A percentile compares a stretch with the other conserved stretches of the same genome.
Conservation (phyloP, 2,888 invertebrate genomes). For the Eugnorisma glareosa region DNA sequence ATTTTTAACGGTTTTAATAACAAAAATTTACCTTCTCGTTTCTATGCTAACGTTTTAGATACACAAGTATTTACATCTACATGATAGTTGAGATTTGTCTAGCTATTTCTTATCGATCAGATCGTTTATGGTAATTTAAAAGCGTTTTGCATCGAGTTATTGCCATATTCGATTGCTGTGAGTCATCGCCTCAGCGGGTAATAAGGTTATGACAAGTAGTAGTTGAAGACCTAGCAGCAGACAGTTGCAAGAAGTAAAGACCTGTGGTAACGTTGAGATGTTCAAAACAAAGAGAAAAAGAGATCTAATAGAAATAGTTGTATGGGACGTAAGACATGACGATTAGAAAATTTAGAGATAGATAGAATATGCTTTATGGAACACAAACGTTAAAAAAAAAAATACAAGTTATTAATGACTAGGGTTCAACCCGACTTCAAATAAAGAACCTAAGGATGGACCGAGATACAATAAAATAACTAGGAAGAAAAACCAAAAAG, state of each 20-base stretch:
- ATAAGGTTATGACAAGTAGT: slow-evolving; percentile 15
- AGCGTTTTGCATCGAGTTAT: slow-evolving; percentile 40
- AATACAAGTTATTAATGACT: neutral
- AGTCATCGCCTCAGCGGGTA: slow-evolving; percentile 14
- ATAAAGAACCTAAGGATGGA: neutral
- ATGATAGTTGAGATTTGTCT: neutral
- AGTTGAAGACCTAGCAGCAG: slow-evolving; percentile 25
- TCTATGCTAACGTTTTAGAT: neutral
- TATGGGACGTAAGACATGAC: neutral
- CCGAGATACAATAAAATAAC: neutral
- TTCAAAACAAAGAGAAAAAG: neutral
- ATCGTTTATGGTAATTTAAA: slow-evolving; percentile 48
- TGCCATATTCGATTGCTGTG: slow-evolving; percentile 31
- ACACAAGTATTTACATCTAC: slow-evolving; percentile 14
- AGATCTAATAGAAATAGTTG: neutral
- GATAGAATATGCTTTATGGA: neutral
- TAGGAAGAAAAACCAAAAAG: neutral
- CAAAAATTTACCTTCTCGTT: neutral
- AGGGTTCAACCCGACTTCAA: neutral
- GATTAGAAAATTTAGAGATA: neutral
- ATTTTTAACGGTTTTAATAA: neutral
- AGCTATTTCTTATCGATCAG: slow-evolving; percentile 20
- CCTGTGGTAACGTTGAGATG: neutral
- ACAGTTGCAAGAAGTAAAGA: neutral
- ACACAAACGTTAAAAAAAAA: neutral